phyloP scores from a whole-genome alignment of 2,888 invertebrate genomes.

The Argyresthia albistria region DNA sequence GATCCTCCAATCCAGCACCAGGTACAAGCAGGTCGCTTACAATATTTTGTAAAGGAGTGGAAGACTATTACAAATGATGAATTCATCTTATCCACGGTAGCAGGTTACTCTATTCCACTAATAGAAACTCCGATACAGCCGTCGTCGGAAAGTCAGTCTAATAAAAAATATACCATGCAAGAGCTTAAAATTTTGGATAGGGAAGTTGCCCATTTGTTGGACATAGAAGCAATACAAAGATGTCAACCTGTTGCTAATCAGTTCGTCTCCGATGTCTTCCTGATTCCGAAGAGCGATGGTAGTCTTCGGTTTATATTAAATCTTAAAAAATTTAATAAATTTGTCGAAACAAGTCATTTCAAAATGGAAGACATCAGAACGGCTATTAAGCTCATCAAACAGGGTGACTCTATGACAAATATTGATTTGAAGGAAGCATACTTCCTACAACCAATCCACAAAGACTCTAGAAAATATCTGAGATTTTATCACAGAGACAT shows the following conservation, averaged over 20 bases:
- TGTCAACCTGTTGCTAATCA: too few relatives aligned
- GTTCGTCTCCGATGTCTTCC: too few relatives aligned
- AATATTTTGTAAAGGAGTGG: not conserved
- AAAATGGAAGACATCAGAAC: constrained; percentile 4
- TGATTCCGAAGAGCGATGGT: not conserved
- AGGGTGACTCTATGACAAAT: constrained; percentile 1
- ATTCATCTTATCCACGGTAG: not conserved
- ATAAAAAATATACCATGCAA: not conserved
- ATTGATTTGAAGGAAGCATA: constrained; percentile 8
- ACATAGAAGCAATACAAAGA: too few relatives aligned
- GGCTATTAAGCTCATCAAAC: constrained; percentile 3
- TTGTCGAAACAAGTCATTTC: too few relatives aligned
- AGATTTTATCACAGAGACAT: constrained; percentile 1
- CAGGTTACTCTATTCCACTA: not conserved
- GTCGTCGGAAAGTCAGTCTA: not conserved
- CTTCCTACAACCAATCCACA: constrained; percentile 1
- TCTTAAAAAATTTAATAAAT: not conserved
- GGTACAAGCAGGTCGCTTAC: not conserved
- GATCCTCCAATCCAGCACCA: too few relatives aligned
- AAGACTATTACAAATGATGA: not conserved
- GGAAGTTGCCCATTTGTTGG: not conserved
- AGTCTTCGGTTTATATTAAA: not conserved
- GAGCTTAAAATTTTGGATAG: not conserved
- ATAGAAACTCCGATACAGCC: not conserved
- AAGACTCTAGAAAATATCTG: not conserved